phyloP scores from a whole-genome alignment of 2,888 invertebrate genomes.

The Orchesella flavescens region DNA sequence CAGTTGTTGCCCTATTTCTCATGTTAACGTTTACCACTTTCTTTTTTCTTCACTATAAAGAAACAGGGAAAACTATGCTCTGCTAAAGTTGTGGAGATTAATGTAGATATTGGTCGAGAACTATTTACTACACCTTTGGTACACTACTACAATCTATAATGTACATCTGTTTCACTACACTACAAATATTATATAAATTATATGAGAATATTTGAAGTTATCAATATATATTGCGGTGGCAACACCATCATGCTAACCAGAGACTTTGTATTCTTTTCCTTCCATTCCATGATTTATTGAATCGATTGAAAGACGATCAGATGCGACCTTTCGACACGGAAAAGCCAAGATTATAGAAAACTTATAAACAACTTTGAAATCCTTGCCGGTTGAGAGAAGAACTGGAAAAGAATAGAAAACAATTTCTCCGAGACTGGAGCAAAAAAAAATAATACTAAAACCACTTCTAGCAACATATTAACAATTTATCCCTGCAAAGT shows the following conservation, averaged over 20 bases:
- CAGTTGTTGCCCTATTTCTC: too few species aligned
- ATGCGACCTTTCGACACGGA: slow-evolving; percentile 67
- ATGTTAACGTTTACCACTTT: too few species aligned
- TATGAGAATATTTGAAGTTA: too few species aligned
- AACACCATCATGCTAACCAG: neutral
- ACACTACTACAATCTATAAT: too few species aligned
- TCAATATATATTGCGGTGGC: neutral
- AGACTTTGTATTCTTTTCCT: slow-evolving; percentile 40
- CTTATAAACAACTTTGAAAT: slow-evolving; percentile 48
- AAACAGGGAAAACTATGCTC: neutral
- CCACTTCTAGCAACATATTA: slow-evolving; percentile 36
- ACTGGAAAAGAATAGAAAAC: neutral
- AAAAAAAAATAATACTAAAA: slow-evolving; percentile 15
- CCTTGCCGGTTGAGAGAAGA: neutral
- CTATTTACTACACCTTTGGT: too few species aligned
- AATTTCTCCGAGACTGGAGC: slow-evolving; percentile 7
- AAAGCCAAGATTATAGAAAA: slow-evolving; percentile 31
- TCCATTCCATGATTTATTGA: slow-evolving; percentile 70
- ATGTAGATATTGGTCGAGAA: neutral
- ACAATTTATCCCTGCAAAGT: slow-evolving; percentile 44
- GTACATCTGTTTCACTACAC: too few species aligned
- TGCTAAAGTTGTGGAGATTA: neutral
- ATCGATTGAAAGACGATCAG: slow-evolving; percentile 67
- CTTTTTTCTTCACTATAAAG: slow-evolving; percentile 5
- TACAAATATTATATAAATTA: too few species aligned